Conservation (phyloP, 2,888 invertebrate genomes). For the Nineta flava region DNA sequence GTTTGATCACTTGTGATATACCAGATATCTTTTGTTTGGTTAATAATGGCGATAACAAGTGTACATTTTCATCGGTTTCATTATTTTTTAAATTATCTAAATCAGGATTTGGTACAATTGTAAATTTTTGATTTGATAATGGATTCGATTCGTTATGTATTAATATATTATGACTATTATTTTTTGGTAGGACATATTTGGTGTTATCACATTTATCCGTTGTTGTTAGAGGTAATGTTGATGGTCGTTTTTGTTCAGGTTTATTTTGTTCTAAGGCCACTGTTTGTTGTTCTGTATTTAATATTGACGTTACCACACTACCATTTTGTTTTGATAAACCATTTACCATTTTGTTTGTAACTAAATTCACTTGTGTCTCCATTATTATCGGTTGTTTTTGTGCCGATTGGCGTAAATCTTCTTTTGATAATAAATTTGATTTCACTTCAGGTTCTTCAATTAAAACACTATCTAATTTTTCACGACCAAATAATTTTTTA, state of each 20-base stretch:
- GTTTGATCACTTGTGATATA: constrained; percentile 24
- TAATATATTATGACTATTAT: constrained; percentile 9
- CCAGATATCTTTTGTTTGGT: constrained; percentile 18
- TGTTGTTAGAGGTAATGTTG: constrained; percentile 25
- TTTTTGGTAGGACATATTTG: constrained; percentile 10
- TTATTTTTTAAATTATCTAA: constrained; percentile 3
- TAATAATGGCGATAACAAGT: constrained; percentile 4
- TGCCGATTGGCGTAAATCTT: constrained; percentile 22
- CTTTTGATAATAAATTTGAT: constrained; percentile 14
- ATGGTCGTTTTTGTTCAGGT: constrained; percentile 21
- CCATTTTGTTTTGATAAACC: constrained; percentile 25
- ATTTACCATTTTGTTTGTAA: constrained; percentile 32
- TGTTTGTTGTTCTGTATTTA: constrained; percentile 17
- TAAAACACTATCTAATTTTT: constrained; percentile 8
- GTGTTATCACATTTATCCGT: constrained; percentile 14
- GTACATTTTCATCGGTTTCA: constrained; percentile 8
- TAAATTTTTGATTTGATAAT: constrained; percentile 8
- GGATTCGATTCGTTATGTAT: constrained; percentile 10
- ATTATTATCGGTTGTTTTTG: constrained; percentile 15
- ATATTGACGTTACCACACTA: constrained; percentile 32
- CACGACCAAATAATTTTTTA: constrained; percentile 16
- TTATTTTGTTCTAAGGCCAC: constrained; percentile 18
- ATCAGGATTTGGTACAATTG: constrained; percentile 6
- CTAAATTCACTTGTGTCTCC: constrained; percentile 40
- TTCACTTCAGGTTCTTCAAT: constrained; percentile 11